These are phyloP conservation scores for Choloepus hoffmanni DNA, from an alignment of 2,113 vertebrate species.

Conservation along the genomic window DNA sequence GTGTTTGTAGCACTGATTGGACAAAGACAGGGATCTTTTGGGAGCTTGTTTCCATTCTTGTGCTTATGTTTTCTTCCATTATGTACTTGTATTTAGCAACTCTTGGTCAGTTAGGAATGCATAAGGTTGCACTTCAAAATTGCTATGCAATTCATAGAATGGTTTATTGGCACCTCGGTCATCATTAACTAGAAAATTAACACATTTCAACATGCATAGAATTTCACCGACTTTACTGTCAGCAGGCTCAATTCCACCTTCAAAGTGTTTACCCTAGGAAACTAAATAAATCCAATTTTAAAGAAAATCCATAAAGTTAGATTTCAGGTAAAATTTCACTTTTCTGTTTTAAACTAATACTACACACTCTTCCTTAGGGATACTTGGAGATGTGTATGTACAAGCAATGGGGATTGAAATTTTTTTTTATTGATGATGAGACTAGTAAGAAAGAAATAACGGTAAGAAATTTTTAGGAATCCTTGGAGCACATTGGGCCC, in stretches of 20 bases:
- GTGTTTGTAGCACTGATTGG: not conserved
- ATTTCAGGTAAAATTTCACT: not conserved
- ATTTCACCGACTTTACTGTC: not conserved
- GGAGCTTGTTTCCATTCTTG: not conserved
- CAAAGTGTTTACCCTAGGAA: not conserved
- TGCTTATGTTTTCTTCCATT: not conserved
- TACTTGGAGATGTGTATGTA: not conserved
- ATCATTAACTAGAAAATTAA: not conserved
- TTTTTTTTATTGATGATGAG: not conserved
- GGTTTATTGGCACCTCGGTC: not conserved
- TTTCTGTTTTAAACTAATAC: not conserved
- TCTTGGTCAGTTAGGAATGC: not conserved
- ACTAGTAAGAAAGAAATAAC: not conserved
- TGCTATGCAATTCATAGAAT: not conserved
- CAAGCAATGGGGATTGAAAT: not conserved
- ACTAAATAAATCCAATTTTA: not conserved
- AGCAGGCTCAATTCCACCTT: not conserved
- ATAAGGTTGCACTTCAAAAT: not conserved
- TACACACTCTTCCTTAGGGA: not conserved
- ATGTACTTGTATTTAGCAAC: not conserved
- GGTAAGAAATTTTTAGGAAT: not conserved
- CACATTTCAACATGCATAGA: not conserved
- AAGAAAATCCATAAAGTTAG: not conserved
- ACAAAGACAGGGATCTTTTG: not conserved
- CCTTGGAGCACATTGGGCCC: not conserved